Percentiles rank a stretch among this genome's conserved stretches.
Evolutionary conservation across 2,797 vertebrate species (phyloP).

Genomic region (Monodelphis domestica): DNA sequence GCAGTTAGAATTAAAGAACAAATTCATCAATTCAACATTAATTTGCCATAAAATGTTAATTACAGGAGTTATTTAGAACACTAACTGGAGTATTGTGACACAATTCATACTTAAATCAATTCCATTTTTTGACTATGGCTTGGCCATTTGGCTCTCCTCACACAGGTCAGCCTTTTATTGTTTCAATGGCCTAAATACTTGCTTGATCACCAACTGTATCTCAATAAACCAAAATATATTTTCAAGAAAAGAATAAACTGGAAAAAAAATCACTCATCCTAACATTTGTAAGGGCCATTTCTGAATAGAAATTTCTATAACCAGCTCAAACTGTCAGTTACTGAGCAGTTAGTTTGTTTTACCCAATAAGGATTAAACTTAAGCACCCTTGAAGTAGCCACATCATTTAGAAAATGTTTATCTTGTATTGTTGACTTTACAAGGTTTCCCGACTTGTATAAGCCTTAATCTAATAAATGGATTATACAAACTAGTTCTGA

Average conservation of each 20-base stretch:
- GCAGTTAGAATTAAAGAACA: not conserved
- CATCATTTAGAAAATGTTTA: not conserved
- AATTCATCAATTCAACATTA: not conserved
- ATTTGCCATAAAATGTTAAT: not conserved
- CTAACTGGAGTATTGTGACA: not conserved
- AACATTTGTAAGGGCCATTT: not conserved
- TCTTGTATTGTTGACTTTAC: not conserved
- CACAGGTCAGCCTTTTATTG: not conserved
- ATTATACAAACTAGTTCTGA: not conserved
- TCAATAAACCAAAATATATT: slow-evolving; percentile 12
- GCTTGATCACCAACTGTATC: not conserved
- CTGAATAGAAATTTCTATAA: slow-evolving; percentile 7
- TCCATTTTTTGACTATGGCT: slow-evolving; percentile 8
- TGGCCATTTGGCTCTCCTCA: slow-evolving; percentile 14
- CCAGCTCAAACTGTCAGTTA: slow-evolving; percentile 7
- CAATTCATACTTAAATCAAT: not conserved
- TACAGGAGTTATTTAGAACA: not conserved
- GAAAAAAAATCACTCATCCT: slow-evolving; percentile 7
- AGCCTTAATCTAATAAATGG: not conserved
- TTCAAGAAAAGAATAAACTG: not conserved
- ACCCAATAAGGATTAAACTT: slow-evolving; percentile 4
- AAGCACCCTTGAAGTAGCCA: not conserved
- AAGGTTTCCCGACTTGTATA: not conserved
- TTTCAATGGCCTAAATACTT: not conserved
- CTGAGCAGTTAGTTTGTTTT: not conserved